These are phyloP conservation scores for Papilio protenor DNA, from an alignment of 2,888 invertebrate genomes.

Conservation along the genomic window DNA sequence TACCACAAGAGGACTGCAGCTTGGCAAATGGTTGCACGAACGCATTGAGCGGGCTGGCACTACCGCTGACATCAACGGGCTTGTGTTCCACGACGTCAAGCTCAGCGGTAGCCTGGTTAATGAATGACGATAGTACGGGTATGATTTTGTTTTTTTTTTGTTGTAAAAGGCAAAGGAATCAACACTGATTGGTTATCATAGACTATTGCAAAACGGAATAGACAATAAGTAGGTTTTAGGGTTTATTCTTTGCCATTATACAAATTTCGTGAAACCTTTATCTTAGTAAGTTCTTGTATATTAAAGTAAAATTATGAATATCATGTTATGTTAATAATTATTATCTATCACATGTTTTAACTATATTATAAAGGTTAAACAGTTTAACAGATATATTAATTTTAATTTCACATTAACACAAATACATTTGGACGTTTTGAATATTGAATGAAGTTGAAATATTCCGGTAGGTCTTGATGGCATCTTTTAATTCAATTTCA, in stretches of 20 bases:
- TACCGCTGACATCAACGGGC: conserved; percentile 74
- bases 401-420: conserved; percentile 28
- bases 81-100: conserved; percentile 77
- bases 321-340: conserved; percentile 15
- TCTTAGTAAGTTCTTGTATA: neutral
- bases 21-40: conserved; percentile 77
- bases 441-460: conserved; percentile 17
- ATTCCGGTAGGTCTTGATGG: conserved; percentile 25
- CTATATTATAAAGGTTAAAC: conserved; percentile 10
- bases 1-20: conserved; percentile 70
- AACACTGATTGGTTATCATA: neutral
- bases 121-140: conserved; percentile 84
- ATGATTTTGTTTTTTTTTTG: conserved; percentile 42
- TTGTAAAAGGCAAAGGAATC: neutral
- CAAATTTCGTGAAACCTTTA: too few relatives aligned
- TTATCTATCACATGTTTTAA: conserved; percentile 7
- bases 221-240: neutral
- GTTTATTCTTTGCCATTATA: too few relatives aligned
- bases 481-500: conserved; percentile 28
- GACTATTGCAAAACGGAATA: neutral
- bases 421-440: conserved; percentile 25
- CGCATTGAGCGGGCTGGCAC: conserved; percentile 67
- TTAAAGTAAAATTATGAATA: neutral
- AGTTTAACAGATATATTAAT: conserved; percentile 10
- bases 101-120: conserved; percentile 82